A percentile compares a stretch with the other conserved stretches of the same genome.
These are phyloP conservation scores for Hypanus sabinus DNA, from an alignment of 2,113 vertebrate genomes.

Conservation along the genomic window DNA sequence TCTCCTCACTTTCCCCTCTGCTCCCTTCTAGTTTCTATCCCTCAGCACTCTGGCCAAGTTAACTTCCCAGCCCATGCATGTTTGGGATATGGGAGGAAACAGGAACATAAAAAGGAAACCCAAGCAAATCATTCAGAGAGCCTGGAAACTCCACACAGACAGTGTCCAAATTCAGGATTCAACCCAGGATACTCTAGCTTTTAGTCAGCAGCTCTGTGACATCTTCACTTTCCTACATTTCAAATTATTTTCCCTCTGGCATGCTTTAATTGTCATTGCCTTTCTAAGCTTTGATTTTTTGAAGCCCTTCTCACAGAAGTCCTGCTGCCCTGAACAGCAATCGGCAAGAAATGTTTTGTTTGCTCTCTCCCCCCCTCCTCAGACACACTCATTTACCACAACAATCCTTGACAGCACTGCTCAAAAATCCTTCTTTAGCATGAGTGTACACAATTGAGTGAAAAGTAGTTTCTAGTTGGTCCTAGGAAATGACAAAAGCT, in stretches of 20 bases:
- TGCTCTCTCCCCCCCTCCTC: neutral
- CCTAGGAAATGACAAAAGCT: neutral
- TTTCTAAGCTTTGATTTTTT: neutral
- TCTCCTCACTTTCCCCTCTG: too few relatives aligned
- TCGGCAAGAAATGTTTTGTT: neutral
- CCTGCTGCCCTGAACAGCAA: neutral
- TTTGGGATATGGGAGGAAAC: too few relatives aligned
- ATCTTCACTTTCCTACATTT: neutral
- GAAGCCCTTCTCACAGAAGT: too few relatives aligned
- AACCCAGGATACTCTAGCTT: too few relatives aligned
- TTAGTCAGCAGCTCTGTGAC: too few relatives aligned
- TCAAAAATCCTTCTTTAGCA: slow-evolving; percentile 24
- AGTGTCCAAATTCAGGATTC: too few relatives aligned
- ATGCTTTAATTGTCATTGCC: neutral
- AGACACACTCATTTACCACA: slow-evolving; percentile 17
- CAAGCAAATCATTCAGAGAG: too few relatives aligned
- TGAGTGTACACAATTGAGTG: slow-evolving; percentile 20
- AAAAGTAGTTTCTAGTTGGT: slow-evolving; percentile 24
- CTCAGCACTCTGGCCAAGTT: too few relatives aligned
- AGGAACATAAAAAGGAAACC: too few relatives aligned
- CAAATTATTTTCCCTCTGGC: neutral
- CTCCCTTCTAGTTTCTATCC: too few relatives aligned
- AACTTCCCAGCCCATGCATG: too few relatives aligned
- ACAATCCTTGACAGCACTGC: slow-evolving; percentile 5
- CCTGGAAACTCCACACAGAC: too few relatives aligned